Evolutionary conservation across 1,140 invertebrate species (phyloP).

Genomic region (Epicauta chinensis): DNA sequence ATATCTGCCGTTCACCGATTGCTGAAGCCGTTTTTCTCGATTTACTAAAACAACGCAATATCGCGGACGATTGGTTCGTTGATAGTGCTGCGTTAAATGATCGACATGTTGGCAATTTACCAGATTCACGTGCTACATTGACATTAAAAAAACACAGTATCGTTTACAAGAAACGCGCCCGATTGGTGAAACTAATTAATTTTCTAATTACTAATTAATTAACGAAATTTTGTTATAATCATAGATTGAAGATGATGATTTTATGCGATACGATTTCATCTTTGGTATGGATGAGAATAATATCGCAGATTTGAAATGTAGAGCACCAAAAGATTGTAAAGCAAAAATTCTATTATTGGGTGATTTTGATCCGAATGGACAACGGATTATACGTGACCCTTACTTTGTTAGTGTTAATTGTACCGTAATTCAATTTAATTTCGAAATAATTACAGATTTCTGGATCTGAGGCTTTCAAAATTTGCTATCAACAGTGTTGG

Average conservation of each 20-base stretch:
- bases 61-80: slow-evolving; percentile 59
- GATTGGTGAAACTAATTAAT: slow-evolving; percentile 51
- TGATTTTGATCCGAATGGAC: slow-evolving; percentile 71
- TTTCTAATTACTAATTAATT: background rate
- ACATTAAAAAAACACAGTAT: slow-evolving; percentile 67
- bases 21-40: slow-evolving; percentile 85
- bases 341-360: slow-evolving; percentile 74
- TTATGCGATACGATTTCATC: slow-evolving; percentile 73
- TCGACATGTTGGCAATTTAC: slow-evolving; percentile 78
- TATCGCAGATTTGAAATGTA: slow-evolving; percentile 58
- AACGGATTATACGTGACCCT: slow-evolving; percentile 78
- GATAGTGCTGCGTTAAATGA: slow-evolving; percentile 81
- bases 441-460: slow-evolving; percentile 48
- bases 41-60: slow-evolving; percentile 44
- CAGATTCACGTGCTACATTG: slow-evolving; percentile 68
- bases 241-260: slow-evolving; percentile 66
- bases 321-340: slow-evolving; percentile 50
- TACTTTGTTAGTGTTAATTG: slow-evolving; percentile 64
- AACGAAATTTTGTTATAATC: background rate
- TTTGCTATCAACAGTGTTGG: slow-evolving; percentile 64
- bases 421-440: no score
- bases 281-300: slow-evolving; percentile 89
- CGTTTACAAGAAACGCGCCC: slow-evolving; percentile 65
- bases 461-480: slow-evolving; percentile 60
- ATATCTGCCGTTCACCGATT: slow-evolving; percentile 93